These are phyloP conservation scores for Craseonycteris thonglongyai DNA, from an alignment of 2,113 vertebrate genomes.

Conservation along the genomic window DNA sequence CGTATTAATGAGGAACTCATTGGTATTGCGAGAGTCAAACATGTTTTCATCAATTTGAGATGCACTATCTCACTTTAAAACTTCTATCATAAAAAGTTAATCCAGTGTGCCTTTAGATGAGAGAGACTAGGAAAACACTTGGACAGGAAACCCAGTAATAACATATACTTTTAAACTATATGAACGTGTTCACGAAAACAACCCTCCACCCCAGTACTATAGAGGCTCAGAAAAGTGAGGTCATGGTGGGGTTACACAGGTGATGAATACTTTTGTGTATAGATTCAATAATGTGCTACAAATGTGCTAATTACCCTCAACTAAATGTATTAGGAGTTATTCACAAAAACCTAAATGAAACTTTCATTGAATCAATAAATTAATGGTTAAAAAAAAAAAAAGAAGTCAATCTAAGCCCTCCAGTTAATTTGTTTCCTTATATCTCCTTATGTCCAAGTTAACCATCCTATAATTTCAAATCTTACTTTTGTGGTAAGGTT, in stretches of 20 bases:
- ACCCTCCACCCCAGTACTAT: neutral
- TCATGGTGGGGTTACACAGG: neutral
- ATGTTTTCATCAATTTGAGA: neutral
- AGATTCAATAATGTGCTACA: neutral
- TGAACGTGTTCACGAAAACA: neutral
- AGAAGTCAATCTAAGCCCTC: neutral
- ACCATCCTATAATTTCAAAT: neutral
- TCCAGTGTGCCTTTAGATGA: neutral
- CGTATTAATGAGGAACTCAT: neutral
- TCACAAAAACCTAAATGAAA: neutral
- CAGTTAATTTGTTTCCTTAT: neutral
- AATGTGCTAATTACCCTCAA: neutral
- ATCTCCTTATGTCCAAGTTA: neutral
- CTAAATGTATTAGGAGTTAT: neutral
- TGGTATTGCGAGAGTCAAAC: neutral
- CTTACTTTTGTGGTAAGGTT: neutral
- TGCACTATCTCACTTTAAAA: neutral
- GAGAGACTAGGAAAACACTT: neutral
- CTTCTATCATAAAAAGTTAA: neutral
- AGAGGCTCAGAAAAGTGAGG: neutral
- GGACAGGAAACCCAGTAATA: neutral
- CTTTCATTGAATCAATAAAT: constrained; percentile 7
- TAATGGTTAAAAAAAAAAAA: neutral
- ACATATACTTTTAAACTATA: neutral
- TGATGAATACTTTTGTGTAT: neutral